Conservation (phyloP, 2,888 invertebrate species). For the Julus scandinavius region DNA sequence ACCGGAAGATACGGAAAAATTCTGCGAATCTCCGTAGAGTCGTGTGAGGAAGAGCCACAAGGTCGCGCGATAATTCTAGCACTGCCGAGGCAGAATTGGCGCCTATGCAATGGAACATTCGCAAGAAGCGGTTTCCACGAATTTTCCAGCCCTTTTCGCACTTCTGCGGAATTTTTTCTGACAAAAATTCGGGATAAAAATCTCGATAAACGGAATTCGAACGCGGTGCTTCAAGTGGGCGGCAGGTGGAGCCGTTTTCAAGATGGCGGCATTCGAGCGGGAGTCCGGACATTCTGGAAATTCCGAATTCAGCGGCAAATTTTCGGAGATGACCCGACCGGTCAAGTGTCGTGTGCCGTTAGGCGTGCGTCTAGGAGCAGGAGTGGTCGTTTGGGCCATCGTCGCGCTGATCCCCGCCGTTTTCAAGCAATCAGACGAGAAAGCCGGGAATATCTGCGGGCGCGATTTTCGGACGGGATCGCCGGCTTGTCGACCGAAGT, state of each 20-base stretch:
- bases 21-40: no score
- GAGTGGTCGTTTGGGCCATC: background rate
- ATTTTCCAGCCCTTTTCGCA: no score
- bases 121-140: no score
- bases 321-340: background rate
- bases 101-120: no score
- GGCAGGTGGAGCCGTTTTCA: background rate
- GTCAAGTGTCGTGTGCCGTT: background rate
- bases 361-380: background rate
- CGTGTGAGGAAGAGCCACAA: no score
- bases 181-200: no score
- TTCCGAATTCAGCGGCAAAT: background rate
- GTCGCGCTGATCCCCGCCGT: background rate
- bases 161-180: no score
- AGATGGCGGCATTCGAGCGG: background rate
- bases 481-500: background rate
- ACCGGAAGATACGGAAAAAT: no score
- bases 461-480: background rate
- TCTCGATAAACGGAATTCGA: no score
- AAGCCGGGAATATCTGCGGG: background rate
- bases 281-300: background rate
- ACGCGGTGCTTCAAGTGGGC: no score
- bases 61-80: no score
- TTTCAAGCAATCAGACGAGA: background rate
- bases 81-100: no score